Evolutionary conservation across 2,113 vertebrate genomes (phyloP).

Genomic region (Ptilonorhynchus violaceus): DNA sequence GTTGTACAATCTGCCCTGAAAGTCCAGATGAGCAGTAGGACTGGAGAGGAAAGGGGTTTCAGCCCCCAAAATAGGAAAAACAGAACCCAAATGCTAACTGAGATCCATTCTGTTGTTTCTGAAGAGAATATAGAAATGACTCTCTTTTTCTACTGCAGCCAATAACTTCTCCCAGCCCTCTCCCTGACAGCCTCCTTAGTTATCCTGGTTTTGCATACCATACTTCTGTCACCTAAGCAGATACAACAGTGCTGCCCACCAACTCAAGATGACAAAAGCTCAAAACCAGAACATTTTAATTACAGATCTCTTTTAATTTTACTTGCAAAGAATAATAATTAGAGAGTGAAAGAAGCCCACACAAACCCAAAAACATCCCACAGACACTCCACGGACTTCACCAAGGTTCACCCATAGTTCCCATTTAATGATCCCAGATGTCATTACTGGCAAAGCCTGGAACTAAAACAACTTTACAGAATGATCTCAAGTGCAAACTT

Average conservation of each 20-base stretch:
- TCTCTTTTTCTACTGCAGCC: not conserved
- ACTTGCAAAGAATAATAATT: conserved; percentile 6
- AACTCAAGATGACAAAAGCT: not conserved
- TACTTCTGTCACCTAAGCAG: not conserved
- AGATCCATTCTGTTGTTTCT: not conserved
- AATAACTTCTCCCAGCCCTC: not conserved
- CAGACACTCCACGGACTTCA: not conserved
- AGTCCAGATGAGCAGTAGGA: not conserved
- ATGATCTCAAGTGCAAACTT: not conserved
- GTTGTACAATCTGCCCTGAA: not conserved
- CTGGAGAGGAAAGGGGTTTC: not conserved
- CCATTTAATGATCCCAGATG: not conserved
- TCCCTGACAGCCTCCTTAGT: not conserved
- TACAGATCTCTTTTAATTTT: conserved; percentile 3
- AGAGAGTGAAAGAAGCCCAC: not conserved
- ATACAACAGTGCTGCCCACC: not conserved
- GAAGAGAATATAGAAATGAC: not conserved
- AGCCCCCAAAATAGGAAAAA: not conserved
- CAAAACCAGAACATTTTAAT: conserved; percentile 17
- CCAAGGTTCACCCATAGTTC: not conserved
- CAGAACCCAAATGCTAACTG: not conserved
- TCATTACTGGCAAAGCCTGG: not conserved
- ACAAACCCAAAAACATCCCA: not conserved
- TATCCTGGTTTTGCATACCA: not conserved
- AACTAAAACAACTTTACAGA: not conserved